Conservation (phyloP, 2,797 vertebrate species). For the Podarcis lilfordi region DNA sequence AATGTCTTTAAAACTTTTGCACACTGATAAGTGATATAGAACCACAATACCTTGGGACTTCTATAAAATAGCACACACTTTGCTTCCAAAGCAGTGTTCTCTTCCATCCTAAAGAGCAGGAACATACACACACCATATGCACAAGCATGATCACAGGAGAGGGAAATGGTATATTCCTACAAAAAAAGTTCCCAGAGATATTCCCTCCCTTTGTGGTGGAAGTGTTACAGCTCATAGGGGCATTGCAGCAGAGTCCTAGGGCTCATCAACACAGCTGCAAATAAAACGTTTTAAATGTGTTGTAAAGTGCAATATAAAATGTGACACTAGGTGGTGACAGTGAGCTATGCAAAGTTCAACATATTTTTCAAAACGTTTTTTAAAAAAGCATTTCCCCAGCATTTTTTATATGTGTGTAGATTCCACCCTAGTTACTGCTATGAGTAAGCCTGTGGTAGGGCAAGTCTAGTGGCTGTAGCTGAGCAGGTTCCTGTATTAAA, state of each 20-base stretch:
- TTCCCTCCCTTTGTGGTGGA: background rate
- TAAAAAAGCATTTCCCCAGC: no score
- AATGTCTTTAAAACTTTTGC: background rate
- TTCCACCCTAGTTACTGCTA: background rate
- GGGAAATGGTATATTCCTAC: background rate
- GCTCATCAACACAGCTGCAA: background rate
- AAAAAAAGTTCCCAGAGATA: background rate
- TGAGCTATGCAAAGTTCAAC: no score
- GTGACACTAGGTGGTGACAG: no score
- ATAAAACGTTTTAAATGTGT: no score
- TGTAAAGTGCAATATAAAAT: no score
- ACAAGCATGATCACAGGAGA: background rate
- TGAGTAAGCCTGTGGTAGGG: background rate
- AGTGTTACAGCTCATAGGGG: background rate
- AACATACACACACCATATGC: background rate
- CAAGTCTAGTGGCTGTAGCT: background rate
- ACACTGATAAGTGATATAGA: background rate
- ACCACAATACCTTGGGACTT: no score
- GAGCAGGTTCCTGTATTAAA: background rate
- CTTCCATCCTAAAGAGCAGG: background rate
- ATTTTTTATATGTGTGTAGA: no score
- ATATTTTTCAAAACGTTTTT: no score
- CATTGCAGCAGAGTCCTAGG: background rate
- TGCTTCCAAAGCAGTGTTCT: background rate
- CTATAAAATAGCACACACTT: background rate